Percentiles rank a stretch among this genome's conserved stretches.
Evolutionary conservation across 2,113 vertebrate genomes (phyloP).

Genomic region (Arenaria interpres): DNA sequence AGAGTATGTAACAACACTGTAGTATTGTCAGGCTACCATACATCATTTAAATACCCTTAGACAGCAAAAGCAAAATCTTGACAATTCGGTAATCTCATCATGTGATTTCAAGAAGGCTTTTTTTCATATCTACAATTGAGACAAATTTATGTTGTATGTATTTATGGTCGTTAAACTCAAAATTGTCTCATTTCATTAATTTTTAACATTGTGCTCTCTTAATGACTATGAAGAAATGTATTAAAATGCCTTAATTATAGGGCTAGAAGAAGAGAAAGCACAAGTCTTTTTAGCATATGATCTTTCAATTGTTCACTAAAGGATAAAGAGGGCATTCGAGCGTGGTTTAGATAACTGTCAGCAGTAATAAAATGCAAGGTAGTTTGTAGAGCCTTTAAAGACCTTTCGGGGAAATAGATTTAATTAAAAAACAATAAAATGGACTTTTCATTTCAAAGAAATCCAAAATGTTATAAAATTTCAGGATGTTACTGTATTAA

Average conservation of each 20-base stretch:
- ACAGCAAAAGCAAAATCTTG: conserved; percentile 39
- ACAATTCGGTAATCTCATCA: conserved; percentile 41
- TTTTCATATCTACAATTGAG: conserved; percentile 57
- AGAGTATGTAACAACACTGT: neutral
- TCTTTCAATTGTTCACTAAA: conserved; percentile 79
- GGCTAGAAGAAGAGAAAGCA: conserved; percentile 69
- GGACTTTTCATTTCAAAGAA: conserved; percentile 70
- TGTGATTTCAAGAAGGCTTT: conserved; percentile 57
- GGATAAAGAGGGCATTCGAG: conserved; percentile 78
- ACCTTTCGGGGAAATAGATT: conserved; percentile 72
- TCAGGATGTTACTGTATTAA: conserved; percentile 57
- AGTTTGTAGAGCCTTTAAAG: conserved; percentile 71
- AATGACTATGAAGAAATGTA: conserved; percentile 68
- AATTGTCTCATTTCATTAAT: conserved; percentile 76
- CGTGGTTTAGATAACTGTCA: conserved; percentile 77
- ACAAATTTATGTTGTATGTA: conserved; percentile 66
- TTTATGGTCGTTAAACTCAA: conserved; percentile 73
- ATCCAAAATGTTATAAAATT: conserved; percentile 73
- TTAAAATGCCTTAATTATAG: conserved; percentile 79
- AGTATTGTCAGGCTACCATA: conserved; percentile 32
- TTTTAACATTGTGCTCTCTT: conserved; percentile 72
- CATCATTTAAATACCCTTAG: conserved; percentile 53
- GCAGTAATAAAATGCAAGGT: conserved; percentile 75
- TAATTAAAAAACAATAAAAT: conserved; percentile 78
- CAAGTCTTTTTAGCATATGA: conserved; percentile 75